Percentiles rank a stretch among this genome's conserved stretches.
Evolutionary conservation across 2,797 vertebrate species (phyloP).

Genomic region (Choloepus didactylus): DNA sequence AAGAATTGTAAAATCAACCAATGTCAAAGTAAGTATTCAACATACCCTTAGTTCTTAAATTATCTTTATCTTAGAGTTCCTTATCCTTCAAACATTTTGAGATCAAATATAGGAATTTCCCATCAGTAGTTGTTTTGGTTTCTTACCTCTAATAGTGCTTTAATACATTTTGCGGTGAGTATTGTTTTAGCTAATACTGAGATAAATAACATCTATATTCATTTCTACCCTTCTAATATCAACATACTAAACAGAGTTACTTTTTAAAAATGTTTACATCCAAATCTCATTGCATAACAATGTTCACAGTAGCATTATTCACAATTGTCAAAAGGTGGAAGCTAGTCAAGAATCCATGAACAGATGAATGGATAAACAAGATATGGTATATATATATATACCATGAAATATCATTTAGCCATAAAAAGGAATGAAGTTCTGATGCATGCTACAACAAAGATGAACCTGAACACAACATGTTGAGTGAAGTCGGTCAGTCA

Average conservation of each 20-base stretch:
- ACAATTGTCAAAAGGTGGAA: too few species aligned
- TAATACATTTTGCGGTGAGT: neutral
- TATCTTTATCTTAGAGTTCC: constrained; percentile 8
- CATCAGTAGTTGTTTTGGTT: neutral
- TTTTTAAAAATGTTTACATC: neutral
- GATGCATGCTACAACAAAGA: too few species aligned
- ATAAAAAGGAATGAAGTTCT: too few species aligned
- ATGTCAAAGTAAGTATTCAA: neutral
- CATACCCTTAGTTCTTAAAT: neutral
- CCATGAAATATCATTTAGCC: too few species aligned
- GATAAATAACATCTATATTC: neutral
- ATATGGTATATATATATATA: too few species aligned
- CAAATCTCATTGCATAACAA: neutral
- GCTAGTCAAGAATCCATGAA: too few species aligned
- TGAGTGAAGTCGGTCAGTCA: too few species aligned
- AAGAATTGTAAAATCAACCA: neutral
- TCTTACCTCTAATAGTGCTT: neutral
- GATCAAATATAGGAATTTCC: neutral
- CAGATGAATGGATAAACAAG: too few species aligned
- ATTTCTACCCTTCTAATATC: constrained; percentile 22
- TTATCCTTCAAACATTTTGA: constrained; percentile 10
- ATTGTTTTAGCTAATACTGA: neutral
- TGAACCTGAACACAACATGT: too few species aligned
- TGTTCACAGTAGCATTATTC: too few species aligned
- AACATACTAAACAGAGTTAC: neutral